A percentile compares a stretch with the other conserved stretches of the same genome.
These are phyloP conservation scores for Nyctalus aviator DNA, from an alignment of 2,797 vertebrate species.

Conservation along the genomic window DNA sequence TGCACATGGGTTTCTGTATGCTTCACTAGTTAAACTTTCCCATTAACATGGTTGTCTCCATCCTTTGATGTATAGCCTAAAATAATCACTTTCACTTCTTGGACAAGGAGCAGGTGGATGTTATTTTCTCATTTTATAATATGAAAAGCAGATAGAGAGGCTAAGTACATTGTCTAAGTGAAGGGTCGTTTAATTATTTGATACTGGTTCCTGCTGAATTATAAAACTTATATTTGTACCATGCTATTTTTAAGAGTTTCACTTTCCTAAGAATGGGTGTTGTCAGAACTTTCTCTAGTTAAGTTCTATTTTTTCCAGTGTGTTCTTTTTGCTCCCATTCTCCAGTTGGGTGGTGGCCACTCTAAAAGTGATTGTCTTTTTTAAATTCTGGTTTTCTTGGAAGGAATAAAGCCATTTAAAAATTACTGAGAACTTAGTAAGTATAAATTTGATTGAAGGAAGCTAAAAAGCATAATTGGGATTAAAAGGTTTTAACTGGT, in stretches of 20 bases:
- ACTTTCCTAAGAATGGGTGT: slow-evolving; percentile 59
- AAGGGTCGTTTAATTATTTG: background rate
- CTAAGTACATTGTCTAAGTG: background rate
- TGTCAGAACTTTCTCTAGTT: background rate
- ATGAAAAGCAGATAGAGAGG: background rate
- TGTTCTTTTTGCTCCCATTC: background rate
- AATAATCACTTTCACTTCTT: background rate
- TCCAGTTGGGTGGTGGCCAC: background rate
- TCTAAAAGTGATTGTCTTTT: background rate
- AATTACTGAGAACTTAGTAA: background rate
- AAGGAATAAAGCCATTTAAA: background rate
- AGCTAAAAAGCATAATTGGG: background rate
- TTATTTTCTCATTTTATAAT: background rate
- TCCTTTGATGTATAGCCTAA: background rate
- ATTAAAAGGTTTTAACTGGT: background rate
- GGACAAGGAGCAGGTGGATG: background rate
- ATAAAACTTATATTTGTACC: background rate
- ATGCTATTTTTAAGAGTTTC: slow-evolving; percentile 11
- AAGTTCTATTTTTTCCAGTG: background rate
- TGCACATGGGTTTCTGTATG: background rate
- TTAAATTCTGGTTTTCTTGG: background rate
- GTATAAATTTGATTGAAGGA: background rate
- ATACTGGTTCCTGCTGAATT: background rate
- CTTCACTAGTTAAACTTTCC: background rate
- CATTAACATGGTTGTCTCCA: background rate